These are phyloP conservation scores for Orthosia gothica DNA, from an alignment of 2,888 invertebrate species.

Conservation along the genomic window DNA sequence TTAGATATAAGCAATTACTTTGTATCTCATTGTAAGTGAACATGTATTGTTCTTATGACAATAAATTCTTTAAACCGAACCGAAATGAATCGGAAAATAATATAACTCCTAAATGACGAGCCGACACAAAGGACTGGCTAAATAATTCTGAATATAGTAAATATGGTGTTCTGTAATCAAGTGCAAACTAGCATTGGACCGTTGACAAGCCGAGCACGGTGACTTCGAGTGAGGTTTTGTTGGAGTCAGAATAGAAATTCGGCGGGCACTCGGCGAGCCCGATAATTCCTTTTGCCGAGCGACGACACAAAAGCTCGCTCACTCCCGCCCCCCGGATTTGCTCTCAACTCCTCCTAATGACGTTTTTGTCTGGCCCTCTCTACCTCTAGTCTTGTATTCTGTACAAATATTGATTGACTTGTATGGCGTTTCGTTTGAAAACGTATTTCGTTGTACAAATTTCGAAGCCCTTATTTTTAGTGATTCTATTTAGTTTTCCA, in stretches of 20 bases:
- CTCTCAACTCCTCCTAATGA: constrained; percentile 76
- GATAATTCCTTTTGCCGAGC: constrained; percentile 75
- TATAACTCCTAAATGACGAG: not conserved
- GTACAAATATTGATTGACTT: constrained; percentile 77
- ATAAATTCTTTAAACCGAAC: too few relatives aligned
- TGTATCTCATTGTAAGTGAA: too few relatives aligned
- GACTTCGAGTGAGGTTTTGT: constrained; percentile 66
- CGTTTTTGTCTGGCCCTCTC: constrained; percentile 78
- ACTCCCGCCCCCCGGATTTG: constrained; percentile 73
- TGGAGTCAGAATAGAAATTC: constrained; percentile 72
- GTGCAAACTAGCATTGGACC: constrained; percentile 65
- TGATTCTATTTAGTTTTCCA: constrained; percentile 52
- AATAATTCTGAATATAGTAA: constrained; percentile 53
- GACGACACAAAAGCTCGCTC: constrained; percentile 73
- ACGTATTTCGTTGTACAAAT: constrained; percentile 59
- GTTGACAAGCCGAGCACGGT: constrained; percentile 66
- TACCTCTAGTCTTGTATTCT: constrained; percentile 68
- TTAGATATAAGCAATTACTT: too few relatives aligned
- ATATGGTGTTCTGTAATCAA: constrained; percentile 57
- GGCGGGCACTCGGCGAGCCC: constrained; percentile 68
- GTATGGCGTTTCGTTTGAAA: constrained; percentile 63
- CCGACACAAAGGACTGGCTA: constrained; percentile 10
- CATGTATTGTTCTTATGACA: too few relatives aligned
- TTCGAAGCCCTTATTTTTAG: constrained; percentile 44
- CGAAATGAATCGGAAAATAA: not conserved